Evolutionary conservation across 2,888 invertebrate genomes (phyloP).

Genomic region (Smittia aterrima): DNA sequence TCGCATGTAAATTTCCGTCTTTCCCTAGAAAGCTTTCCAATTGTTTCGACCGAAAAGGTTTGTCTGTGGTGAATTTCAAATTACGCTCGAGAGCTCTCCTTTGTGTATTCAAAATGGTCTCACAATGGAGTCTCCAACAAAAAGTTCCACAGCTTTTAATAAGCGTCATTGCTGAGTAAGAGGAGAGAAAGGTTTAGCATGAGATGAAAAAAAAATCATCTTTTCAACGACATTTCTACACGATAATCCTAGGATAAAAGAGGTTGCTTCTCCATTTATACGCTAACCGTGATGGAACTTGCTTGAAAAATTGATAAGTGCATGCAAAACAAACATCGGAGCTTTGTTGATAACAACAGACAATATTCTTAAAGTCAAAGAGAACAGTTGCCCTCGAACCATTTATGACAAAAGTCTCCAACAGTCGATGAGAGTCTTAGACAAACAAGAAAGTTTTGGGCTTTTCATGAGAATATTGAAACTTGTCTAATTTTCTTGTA

Average conservation of each 20-base stretch:
- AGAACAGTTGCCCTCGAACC: neutral
- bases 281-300: neutral
- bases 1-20: too few species aligned
- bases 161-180: neutral
- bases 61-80: constrained; percentile 11
- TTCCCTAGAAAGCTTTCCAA: neutral
- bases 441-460: too few species aligned
- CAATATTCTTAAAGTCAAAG: neutral
- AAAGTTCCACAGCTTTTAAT: constrained; percentile 8
- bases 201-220: constrained; percentile 20
- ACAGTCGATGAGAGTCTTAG: too few species aligned
- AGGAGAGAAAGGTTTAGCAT: neutral
- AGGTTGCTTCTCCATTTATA: neutral
- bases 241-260: constrained; percentile 1
- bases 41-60: neutral
- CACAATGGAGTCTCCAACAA: neutral
- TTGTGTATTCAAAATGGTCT: constrained; percentile 3
- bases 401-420: neutral
- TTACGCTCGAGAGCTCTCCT: neutral
- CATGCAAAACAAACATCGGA: constrained; percentile 16
- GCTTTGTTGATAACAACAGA: neutral
- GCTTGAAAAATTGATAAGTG: constrained; percentile 27
- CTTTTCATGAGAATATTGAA: too few species aligned
- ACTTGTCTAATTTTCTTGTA: too few species aligned
- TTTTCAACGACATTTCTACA: constrained; percentile 20